These are phyloP conservation scores for Caenorhabditis sp. DNA, from an alignment of 2,888 invertebrate species.

Conservation along the genomic window DNA sequence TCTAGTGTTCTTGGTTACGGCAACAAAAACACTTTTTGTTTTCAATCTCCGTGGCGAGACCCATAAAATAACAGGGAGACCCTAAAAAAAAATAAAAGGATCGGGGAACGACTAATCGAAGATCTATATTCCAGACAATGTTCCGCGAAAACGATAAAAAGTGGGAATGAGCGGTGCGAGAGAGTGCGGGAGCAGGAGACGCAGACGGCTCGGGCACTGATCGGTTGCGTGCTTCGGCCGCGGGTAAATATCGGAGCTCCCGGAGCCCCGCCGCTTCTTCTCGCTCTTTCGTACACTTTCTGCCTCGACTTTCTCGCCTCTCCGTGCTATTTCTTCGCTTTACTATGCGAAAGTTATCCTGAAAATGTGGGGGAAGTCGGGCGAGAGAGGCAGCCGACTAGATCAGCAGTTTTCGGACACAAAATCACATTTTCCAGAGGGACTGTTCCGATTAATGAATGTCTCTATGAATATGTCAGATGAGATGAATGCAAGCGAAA, in stretches of 20 bases:
- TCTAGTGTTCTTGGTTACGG: too few species aligned
- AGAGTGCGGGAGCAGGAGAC: background rate
- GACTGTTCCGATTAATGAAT: too few species aligned
- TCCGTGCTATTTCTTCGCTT: constrained; percentile 1
- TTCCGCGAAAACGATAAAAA: too few species aligned
- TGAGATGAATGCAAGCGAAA: background rate
- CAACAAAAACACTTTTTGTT: too few species aligned
- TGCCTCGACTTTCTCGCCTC: constrained; percentile 4
- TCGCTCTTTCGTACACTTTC: constrained; percentile 42
- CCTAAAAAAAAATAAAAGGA: too few species aligned
- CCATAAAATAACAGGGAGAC: too few species aligned
- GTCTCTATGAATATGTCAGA: background rate
- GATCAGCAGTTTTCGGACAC: too few species aligned
- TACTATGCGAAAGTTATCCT: constrained; percentile 34
- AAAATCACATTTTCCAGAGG: too few species aligned
- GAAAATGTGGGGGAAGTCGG: constrained; percentile 3
- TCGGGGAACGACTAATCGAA: too few species aligned
- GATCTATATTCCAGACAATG: too few species aligned
- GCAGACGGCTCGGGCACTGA: constrained; percentile 13
- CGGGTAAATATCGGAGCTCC: constrained; percentile 34
- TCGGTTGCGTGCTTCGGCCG: constrained; percentile 5
- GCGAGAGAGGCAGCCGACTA: constrained; percentile 6
- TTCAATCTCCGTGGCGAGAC: too few species aligned
- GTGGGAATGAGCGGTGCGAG: too few species aligned
- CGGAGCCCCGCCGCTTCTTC: background rate